phyloP scores from a whole-genome alignment of 2,113 vertebrate genomes.

The Rhinoderma darwinii region DNA sequence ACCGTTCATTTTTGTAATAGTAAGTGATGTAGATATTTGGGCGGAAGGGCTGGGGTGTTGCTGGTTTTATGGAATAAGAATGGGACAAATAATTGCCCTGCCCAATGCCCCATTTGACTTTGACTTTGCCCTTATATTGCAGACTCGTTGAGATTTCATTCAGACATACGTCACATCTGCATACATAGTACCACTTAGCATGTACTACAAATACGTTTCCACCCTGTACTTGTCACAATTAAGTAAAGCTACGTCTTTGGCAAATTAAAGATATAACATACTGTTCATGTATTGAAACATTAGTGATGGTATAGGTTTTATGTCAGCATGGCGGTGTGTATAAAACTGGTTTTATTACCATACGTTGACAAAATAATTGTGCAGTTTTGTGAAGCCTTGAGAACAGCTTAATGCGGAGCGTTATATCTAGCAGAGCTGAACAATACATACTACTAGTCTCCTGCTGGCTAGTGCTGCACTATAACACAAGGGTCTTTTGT shows the following conservation, averaged over 20 bases:
- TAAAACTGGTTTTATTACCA: not conserved
- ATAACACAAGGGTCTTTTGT: constrained; percentile 8
- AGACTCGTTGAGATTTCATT: not conserved
- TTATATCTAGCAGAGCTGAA: constrained; percentile 2
- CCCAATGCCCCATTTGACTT: not conserved
- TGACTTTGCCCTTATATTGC: not conserved
- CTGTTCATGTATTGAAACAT: not conserved
- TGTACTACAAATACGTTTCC: too few relatives aligned
- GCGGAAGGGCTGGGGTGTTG: too few relatives aligned
- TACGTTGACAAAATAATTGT: not conserved
- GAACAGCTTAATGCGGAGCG: not conserved
- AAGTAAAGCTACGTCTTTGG: not conserved
- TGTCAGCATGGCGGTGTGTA: not conserved
- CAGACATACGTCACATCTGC: too few relatives aligned
- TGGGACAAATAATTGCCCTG: not conserved
- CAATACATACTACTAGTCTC: constrained; percentile 4
- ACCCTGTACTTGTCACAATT: not conserved
- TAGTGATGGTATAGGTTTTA: not conserved
- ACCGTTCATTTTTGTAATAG: too few relatives aligned
- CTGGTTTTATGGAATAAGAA: not conserved
- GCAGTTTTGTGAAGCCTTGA: not conserved
- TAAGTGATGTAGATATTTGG: too few relatives aligned
- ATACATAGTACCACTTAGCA: too few relatives aligned
- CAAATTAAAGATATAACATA: not conserved
- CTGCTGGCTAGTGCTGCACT: not conserved